phyloP scores from a whole-genome alignment of 2,113 vertebrate genomes.

The Plotosus lineatus region DNA sequence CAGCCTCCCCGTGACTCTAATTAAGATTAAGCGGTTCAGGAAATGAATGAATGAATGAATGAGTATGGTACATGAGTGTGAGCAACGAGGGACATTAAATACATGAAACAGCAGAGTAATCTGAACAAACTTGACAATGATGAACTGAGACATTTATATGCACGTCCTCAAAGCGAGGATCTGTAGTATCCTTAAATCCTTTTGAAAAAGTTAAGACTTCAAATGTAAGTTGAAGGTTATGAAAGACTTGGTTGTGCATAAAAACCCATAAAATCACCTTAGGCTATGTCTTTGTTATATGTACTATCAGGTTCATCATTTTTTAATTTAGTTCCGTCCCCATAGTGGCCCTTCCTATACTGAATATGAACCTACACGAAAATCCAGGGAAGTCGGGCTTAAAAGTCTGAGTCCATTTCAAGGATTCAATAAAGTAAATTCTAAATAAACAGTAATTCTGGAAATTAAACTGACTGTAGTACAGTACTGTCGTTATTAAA shows the following conservation, averaged over 20 bases:
- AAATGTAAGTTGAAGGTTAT: conserved; percentile 7
- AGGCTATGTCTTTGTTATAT: background rate
- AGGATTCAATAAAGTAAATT: background rate
- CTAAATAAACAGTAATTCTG: background rate
- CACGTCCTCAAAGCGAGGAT: background rate
- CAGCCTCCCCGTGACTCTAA: too few species aligned
- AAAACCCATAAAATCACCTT: background rate
- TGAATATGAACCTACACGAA: background rate
- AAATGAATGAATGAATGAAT: too few species aligned
- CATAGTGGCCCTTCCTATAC: background rate
- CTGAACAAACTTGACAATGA: background rate
- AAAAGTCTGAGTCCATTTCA: background rate
- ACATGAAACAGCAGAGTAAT: background rate
- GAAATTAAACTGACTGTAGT: background rate
- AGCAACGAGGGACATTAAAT: background rate
- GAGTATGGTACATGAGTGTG: background rate
- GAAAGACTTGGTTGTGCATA: conserved; percentile 1
- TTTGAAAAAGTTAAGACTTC: background rate
- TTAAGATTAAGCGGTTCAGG: too few species aligned
- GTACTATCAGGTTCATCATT: background rate
- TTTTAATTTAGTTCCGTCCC: background rate
- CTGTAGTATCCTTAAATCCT: background rate
- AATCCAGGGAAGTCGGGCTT: background rate
- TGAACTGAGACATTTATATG: background rate
- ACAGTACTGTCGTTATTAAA: too few species aligned